Base-by-base conservation (phyloP, 2,888 invertebrate species). In the Enchytraeus crypticus region DNA sequence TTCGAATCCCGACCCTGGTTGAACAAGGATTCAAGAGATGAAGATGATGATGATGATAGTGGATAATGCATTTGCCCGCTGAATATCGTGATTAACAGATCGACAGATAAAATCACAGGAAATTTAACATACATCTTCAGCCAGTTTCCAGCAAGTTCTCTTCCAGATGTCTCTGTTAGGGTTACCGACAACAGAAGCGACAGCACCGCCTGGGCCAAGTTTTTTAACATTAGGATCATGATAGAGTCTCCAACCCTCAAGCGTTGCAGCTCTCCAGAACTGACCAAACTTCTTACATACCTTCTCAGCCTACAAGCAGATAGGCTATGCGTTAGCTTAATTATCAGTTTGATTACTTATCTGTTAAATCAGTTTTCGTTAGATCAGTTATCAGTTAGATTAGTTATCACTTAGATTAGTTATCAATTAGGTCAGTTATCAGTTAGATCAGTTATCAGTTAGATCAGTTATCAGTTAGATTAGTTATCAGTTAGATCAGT, bases 211-310 rank as follows among this genome's bases (percentile, higher is more conserved):
- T n/a, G 64, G 62, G 4, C 67, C 70, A 4, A 71, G 57, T 5
- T 59, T 60, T 5, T 69, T 69, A 71, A 85, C 86, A 72, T 91
- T 90, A 5, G 90, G 86, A 81, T 95, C 92, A 74, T 93, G 89
- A 71, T 87, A 85, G 32, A 92, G 82, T 60, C 87, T 84, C 92
- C 93, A 93, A 2, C 95, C 95, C 77, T 92, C 88, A 45, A 95
- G 80, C 27, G 89, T 85, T 3, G 91, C 91, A 0, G 92, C 92
- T 55, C 91, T 82, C 93, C 93, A 93, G 1, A 88, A 85, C 77
- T 95, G 92, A 0, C 95, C 95, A 71, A 88, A 88, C 73, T 86
- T 87, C 49, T 87, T 84, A 72, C 92, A 91, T 38, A 92, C 78
- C 64, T 87, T 84, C 74, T 92, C 86, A 1, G 92, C 93, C 78